Evolutionary conservation across 2,888 invertebrate genomes (phyloP), one percentile per base, ranked within the genome.

Genomic region (Tachystola acroxantha): DNA sequence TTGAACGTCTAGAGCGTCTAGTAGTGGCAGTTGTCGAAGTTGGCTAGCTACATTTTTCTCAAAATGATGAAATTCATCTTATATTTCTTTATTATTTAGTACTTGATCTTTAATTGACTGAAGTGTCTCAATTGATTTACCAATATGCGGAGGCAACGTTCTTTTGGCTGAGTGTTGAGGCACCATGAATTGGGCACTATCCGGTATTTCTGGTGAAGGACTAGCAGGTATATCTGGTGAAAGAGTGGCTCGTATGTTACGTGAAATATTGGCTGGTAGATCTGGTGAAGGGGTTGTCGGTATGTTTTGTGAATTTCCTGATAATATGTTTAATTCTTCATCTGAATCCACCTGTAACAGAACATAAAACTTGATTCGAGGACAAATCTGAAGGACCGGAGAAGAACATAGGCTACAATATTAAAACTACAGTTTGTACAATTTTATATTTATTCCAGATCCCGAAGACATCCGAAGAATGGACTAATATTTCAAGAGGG

Each of bases 11-110:
- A 39, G 34, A 25, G 39, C 39, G 24, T 39, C 34, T 5, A 30
- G 1, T 1, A 34, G 9, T 10, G 34, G 39, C 3, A 39, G 39
- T 27, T 39, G 34, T 16, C 34, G 13, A 12, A 34, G 34, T 10
- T 39, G 39, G 26, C 39, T 34, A 10, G 39, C 31, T 5, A 39
- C 12, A 31, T 39, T 39, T 28, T 34, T 30, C 1, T 16, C 34
- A 25, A 39, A 39, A 10, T 39, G 26, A 16, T 2, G 25, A 12
- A 39, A 39, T n/a, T 39, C 39, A 9, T 39, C 39, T 30, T 39
- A 30, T 25, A 16, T 19, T 37, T 32, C 32, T 25, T 14, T 34
- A 10, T 10, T 31, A 31, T 29, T 37, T 10, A 33, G 7, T 7
- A 14, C 27, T 10, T 37, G 37, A 12, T 33, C 14, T 37, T 28